phyloP scores from a whole-genome alignment of 2,113 vertebrate species.

The Heloderma charlesbogerti region DNA sequence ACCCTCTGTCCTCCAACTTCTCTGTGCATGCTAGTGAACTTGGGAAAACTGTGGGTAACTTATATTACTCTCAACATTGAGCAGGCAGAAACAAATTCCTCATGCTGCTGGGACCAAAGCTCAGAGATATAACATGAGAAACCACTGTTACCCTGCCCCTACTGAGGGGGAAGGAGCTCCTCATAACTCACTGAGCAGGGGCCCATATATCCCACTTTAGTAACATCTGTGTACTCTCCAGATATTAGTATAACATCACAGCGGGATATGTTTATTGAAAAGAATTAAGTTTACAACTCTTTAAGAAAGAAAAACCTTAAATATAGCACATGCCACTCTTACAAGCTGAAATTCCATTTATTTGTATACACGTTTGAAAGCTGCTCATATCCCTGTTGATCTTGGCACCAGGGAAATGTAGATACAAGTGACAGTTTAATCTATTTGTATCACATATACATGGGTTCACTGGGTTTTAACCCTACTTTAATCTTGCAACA shows the following conservation, averaged over 20 bases:
- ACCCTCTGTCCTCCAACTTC: background rate
- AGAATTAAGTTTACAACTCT: background rate
- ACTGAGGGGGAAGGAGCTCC: no score
- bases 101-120: background rate
- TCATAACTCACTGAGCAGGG: no score
- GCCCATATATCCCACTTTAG: background rate
- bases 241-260: background rate
- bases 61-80: no score
- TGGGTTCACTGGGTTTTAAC: background rate
- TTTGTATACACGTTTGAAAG: background rate
- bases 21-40: background rate
- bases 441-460: background rate
- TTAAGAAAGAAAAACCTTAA: background rate
- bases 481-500: background rate
- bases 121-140: background rate
- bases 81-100: background rate
- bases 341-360: background rate
- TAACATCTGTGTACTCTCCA: no score
- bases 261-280: background rate
- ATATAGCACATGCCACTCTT: background rate
- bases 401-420: background rate
- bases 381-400: background rate
- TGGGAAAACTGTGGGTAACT: no score
- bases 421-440: background rate
- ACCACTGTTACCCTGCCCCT: background rate